Evolutionary conservation across 2,797 vertebrate genomes (phyloP).

Genomic region (Tapirus indicus): DNA sequence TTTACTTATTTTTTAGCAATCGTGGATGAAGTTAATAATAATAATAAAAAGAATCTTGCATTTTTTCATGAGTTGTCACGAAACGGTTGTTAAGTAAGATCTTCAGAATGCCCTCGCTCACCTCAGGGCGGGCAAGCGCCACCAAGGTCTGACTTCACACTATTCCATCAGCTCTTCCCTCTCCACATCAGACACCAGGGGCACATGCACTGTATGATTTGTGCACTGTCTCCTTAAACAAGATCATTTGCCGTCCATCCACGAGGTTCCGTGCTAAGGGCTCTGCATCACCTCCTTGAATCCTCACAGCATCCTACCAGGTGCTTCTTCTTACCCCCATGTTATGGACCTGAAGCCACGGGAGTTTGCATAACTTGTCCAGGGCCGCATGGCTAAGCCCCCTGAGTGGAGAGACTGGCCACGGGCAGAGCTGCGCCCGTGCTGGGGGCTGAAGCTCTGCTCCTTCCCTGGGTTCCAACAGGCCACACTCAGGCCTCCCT

Average conservation of each 20-base stretch:
- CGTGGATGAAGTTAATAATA: background rate
- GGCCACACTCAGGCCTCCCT: background rate
- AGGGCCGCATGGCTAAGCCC: background rate
- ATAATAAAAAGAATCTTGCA: background rate
- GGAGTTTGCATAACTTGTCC: no score
- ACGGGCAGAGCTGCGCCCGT: fast-evolving
- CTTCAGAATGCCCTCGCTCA: no score
- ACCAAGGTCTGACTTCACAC: background rate
- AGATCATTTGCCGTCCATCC: background rate
- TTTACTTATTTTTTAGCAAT: background rate
- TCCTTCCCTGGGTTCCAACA: background rate
- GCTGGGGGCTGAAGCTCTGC: no score
- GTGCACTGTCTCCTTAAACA: background rate
- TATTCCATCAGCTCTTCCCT: no score
- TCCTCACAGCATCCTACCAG: background rate
- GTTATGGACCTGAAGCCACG: background rate
- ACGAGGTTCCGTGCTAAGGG: background rate
- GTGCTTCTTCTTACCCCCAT: background rate
- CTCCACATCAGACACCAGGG: no score
- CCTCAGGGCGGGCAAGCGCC: no score
- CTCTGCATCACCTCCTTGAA: background rate
- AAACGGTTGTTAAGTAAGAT: background rate
- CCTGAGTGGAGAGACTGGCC: no score
- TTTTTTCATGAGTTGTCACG: background rate
- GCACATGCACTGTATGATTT: fast-evolving